These are phyloP conservation scores for Copsychus sechellarum DNA, from an alignment of 2,113 vertebrate species.

Conservation along the genomic window DNA sequence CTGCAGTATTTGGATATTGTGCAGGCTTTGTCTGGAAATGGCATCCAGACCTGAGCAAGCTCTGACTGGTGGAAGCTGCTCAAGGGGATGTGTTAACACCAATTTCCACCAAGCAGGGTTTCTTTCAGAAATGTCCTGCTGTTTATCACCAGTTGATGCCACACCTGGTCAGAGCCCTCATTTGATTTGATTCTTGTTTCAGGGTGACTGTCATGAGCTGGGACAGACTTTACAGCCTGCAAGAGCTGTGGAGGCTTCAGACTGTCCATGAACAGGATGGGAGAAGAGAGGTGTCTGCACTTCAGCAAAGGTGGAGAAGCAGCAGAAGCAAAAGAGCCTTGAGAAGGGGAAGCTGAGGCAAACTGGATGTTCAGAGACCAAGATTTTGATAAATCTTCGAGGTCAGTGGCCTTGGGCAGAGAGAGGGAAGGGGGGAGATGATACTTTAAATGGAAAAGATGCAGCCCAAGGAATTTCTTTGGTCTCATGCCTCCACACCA, in stretches of 20 bases:
- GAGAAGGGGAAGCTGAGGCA: background rate
- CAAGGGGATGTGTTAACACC: background rate
- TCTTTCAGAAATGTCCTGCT: background rate
- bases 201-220: fast-evolving
- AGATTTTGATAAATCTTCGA: background rate
- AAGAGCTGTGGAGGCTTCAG: background rate
- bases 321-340: background rate
- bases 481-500: background rate
- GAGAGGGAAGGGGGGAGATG: fast-evolving
- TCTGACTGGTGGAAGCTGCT: background rate
- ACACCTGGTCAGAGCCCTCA: background rate
- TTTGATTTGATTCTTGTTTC: background rate
- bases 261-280: background rate
- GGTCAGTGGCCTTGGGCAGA: background rate
- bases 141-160: background rate
- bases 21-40: background rate
- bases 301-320: background rate
- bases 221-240: background rate
- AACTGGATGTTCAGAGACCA: background rate
- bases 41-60: background rate
- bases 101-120: background rate
- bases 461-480: background rate
- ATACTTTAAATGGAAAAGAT: background rate
- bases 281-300: background rate
- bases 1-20: background rate